phyloP scores from a whole-genome alignment of 1,140 invertebrate genomes.

The Samia ricini region DNA sequence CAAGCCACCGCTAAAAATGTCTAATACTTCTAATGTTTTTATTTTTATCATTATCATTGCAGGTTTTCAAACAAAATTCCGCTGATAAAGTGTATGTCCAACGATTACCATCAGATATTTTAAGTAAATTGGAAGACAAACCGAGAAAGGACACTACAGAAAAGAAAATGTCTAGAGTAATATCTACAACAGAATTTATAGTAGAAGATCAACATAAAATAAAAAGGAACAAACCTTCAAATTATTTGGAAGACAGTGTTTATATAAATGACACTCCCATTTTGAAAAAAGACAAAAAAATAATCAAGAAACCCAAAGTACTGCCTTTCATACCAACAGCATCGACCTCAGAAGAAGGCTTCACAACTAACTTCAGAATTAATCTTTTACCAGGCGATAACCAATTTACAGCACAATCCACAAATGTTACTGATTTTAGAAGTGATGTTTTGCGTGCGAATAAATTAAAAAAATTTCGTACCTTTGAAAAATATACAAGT shows the following conservation, averaged over 20 bases:
- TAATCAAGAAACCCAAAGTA: constrained; percentile 53
- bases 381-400: constrained; percentile 46
- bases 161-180: constrained; percentile 37
- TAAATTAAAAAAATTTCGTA: constrained; percentile 48
- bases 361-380: constrained; percentile 61
- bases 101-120: constrained; percentile 42
- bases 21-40: too few species aligned
- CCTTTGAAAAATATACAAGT: constrained; percentile 56
- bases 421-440: constrained; percentile 44
- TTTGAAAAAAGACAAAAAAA: constrained; percentile 40
- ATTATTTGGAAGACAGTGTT: constrained; percentile 65
- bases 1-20: too few species aligned
- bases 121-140: constrained; percentile 52
- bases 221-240: constrained; percentile 55
- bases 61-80: constrained; percentile 46
- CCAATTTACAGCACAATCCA: constrained; percentile 52
- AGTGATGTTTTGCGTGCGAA: constrained; percentile 46
- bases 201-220: constrained; percentile 44
- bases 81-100: constrained; percentile 45
- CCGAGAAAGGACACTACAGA: constrained; percentile 26
- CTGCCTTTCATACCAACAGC: constrained; percentile 60
- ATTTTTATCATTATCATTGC: too few species aligned
- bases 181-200: constrained; percentile 52
- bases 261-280: constrained; percentile 44
- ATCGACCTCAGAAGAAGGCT: constrained; percentile 51